Evolutionary conservation across 1,140 invertebrate genomes (phyloP).

Genomic region (Calephelis virginiensis): DNA sequence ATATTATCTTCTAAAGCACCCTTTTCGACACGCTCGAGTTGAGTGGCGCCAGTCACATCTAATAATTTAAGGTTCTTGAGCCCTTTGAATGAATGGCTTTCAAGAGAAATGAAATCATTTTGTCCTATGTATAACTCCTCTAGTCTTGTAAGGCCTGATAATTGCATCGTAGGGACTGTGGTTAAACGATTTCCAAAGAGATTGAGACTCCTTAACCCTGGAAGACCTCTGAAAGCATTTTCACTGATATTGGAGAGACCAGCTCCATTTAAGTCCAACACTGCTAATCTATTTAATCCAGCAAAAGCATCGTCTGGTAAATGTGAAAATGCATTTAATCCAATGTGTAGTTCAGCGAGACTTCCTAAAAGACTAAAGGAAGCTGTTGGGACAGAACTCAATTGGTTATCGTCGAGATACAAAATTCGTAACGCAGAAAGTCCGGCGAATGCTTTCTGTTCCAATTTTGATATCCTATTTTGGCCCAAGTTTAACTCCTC

Average conservation of each 20-base stretch:
- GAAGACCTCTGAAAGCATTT: constrained; percentile 86
- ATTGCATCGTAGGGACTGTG: constrained; percentile 86
- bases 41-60: constrained; percentile 86
- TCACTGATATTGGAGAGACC: constrained; percentile 87
- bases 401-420: constrained; percentile 91
- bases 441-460: constrained; percentile 88
- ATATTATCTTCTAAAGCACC: constrained; percentile 88
- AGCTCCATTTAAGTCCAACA: constrained; percentile 89
- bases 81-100: constrained; percentile 86
- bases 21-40: constrained; percentile 84
- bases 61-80: constrained; percentile 86
- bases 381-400: constrained; percentile 85
- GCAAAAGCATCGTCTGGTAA: constrained; percentile 87
- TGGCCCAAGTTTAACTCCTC: constrained; percentile 92
- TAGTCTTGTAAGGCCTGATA: constrained; percentile 84
- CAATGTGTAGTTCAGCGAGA: constrained; percentile 90
- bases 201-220: constrained; percentile 85
- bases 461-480: constrained; percentile 90
- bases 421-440: constrained; percentile 86
- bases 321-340: constrained; percentile 87
- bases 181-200: constrained; percentile 88
- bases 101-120: constrained; percentile 86
- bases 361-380: constrained; percentile 85
- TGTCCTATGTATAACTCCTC: constrained; percentile 90
- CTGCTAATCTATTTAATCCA: constrained; percentile 85